Percentiles rank a stretch among this genome's conserved stretches.
Evolutionary conservation across 2,797 vertebrate species (phyloP).

Genomic region (Spheniscus humboldti): DNA sequence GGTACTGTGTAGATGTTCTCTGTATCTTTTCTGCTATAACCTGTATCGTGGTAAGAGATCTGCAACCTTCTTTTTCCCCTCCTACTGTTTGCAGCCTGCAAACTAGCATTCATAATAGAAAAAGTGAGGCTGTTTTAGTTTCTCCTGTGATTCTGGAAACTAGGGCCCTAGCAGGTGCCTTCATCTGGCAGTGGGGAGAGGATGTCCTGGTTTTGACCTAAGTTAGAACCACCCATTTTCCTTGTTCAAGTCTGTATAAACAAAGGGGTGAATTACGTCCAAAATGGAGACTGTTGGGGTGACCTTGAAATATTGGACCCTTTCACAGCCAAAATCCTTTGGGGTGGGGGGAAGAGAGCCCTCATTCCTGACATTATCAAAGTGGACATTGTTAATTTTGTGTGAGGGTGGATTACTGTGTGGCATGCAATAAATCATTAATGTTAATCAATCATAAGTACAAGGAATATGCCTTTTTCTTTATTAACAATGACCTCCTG

Average conservation of each 20-base stretch:
- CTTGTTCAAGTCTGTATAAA: background rate
- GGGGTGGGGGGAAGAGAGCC: background rate
- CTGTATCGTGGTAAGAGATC: background rate
- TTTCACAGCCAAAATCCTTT: background rate
- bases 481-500: slow-evolving; percentile 3
- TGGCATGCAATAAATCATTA: background rate
- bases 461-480: background rate
- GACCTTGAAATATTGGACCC: background rate
- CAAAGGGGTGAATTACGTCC: background rate
- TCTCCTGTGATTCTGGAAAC: background rate
- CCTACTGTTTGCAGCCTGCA: background rate
- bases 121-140: background rate
- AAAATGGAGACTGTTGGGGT: background rate
- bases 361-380: background rate
- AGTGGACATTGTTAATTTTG: background rate
- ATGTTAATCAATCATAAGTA: background rate
- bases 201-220: background rate
- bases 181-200: background rate
- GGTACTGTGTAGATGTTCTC: background rate
- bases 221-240: background rate
- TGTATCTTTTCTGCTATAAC: background rate
- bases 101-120: background rate
- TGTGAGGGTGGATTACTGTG: background rate
- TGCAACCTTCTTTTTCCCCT: background rate
- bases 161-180: background rate